Conservation (phyloP, 2,113 vertebrate genomes). For the Daubentonia madagascariensis region DNA sequence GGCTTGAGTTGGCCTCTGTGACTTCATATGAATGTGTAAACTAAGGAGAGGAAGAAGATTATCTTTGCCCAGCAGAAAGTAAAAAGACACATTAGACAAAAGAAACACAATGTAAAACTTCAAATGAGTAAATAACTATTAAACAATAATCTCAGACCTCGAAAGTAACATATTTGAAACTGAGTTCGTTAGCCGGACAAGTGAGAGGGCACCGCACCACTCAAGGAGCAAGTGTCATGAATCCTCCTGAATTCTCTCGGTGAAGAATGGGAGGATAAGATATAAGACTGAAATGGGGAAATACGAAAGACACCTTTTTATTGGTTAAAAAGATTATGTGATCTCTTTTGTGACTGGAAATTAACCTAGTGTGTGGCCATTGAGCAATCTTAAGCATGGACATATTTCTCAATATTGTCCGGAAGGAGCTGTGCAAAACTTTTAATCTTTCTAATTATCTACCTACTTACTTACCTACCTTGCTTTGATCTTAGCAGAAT, state of each 20-base stretch:
- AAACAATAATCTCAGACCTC: neutral
- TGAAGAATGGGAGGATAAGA: neutral
- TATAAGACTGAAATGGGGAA: neutral
- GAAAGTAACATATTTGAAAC: neutral
- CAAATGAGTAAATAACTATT: neutral
- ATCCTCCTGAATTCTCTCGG: neutral
- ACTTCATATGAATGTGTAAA: neutral
- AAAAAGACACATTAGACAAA: neutral
- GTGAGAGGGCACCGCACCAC: neutral
- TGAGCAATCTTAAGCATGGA: neutral
- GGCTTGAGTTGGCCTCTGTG: neutral
- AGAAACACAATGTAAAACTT: neutral
- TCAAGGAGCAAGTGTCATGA: neutral
- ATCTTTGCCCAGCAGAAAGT: neutral
- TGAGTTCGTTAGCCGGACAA: neutral
- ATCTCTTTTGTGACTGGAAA: neutral
- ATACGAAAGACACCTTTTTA: neutral
- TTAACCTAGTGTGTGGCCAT: neutral
- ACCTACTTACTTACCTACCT: neutral
- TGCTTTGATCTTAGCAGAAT: neutral
- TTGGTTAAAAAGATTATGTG: neutral
- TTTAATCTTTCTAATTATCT: neutral
- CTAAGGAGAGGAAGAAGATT: neutral
- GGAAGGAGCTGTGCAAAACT: neutral
- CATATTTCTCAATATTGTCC: neutral